Percentiles rank a stretch among this genome's conserved stretches.
These are phyloP conservation scores for Capromys pilorides DNA, from an alignment of 2,797 vertebrate genomes.

Conservation along the genomic window DNA sequence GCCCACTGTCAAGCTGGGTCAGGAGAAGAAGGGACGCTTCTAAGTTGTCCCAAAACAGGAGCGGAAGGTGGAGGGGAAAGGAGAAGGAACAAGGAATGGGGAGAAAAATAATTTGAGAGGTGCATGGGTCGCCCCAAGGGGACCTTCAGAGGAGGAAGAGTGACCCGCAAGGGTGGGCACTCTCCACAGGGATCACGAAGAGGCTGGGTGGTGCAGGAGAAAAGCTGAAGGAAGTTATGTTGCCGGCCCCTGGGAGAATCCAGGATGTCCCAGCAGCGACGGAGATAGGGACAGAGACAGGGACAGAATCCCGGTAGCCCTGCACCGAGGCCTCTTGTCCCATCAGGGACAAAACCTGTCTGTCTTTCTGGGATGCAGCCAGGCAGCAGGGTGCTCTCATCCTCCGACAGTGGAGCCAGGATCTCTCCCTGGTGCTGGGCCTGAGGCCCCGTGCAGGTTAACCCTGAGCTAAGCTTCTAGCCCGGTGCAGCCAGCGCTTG, in stretches of 20 bases:
- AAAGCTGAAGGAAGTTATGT: background rate
- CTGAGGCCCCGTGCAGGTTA: fast-evolving
- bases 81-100: background rate
- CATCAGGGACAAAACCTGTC: fast-evolving
- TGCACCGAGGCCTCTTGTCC: background rate
- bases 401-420: background rate
- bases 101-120: background rate
- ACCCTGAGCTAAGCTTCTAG: fast-evolving
- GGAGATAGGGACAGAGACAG: background rate
- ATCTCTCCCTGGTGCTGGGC: background rate
- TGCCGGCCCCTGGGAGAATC: background rate
- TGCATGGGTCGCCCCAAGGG: background rate
- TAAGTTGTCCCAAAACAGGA: too few species aligned
- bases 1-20: background rate
- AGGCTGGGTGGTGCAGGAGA: too few species aligned
- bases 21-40: background rate
- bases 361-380: fast-evolving
- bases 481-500: fast-evolving
- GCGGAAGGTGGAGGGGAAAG: fast-evolving
- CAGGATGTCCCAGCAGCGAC: too few species aligned
- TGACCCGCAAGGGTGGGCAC: background rate
- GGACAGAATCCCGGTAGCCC: background rate
- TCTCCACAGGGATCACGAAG: fast-evolving
- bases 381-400: background rate
- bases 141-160: background rate